Base-by-base conservation (phyloP, 1,140 invertebrate species). In the Drosophila pruinosa region DNA sequence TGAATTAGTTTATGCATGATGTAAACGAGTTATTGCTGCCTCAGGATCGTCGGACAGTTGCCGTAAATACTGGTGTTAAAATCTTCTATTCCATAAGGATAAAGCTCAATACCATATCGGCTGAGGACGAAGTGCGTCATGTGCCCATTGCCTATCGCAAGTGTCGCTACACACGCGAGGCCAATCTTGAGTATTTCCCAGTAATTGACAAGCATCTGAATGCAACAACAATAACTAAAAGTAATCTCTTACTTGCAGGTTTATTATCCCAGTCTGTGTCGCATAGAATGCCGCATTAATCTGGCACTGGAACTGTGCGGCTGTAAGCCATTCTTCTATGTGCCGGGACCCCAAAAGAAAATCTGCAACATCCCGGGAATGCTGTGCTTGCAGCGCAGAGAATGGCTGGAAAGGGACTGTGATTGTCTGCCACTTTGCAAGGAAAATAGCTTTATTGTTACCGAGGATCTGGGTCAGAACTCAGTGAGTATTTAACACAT, bases 241-340 rank as follows among this genome's bases (percentile, higher is more conserved):
- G n/a, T n/a, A n/a, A n/a, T n/a, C n/a, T n/a, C n/a, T 28, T 12
- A 22, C 5, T 39, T 38, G 7, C 8, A 91, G 89, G 69, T 72
- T 4, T 91, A 91, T 47, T 54, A 71, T 22, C 86, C 86, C 3
- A 85, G 76, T 7, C 36, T 91, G 0, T 91, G 89, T 53, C 79
- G 89, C 14, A 58, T 82, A 21, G 89, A 91, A 15, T 90, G 86
- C 21, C 89, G 89, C 22, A 91, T 91, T 7, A 57, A 63, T 14
- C 53, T 38, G 10, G 89, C 89, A 0, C 10, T 79, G 5, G 19
- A 56, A 1, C 28, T 89, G 2, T 91, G 89, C 47, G 28, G 72
- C 2, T 91, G 89, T n/a, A 89, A 89, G 5, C 89, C 89, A 4
- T 89, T 71, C 14, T 91, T 91, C 45, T 91, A 91, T 73, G 68